Conservation (phyloP, 23 tunicate species). For the Botrylloides violaceus region DNA sequence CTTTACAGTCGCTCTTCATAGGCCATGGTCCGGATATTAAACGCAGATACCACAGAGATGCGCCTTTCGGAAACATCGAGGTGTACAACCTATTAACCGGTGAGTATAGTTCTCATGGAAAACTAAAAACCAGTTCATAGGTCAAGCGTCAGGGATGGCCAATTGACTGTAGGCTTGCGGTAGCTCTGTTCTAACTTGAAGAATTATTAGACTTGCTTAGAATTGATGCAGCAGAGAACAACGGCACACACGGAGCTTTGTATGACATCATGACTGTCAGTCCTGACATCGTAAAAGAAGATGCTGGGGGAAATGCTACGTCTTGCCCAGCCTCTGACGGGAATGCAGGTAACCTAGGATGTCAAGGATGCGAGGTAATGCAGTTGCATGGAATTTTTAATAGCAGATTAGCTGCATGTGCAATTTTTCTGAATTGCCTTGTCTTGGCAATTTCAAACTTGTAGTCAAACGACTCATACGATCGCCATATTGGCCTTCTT, state of each 20-base stretch:
- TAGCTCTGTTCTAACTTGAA: background rate
- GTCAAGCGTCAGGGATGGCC: too few relatives aligned
- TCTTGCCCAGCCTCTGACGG: conserved; percentile 15
- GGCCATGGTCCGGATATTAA: conserved; percentile 67
- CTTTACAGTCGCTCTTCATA: conserved; percentile 64
- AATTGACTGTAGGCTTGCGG: too few relatives aligned
- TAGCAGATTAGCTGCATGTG: too few relatives aligned
- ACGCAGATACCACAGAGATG: conserved; percentile 25
- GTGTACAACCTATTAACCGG: conserved; percentile 66
- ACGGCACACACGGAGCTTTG: conserved; percentile 61
- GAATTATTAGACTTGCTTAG: conserved; percentile 33
- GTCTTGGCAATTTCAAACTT: too few relatives aligned
- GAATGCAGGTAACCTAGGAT: conserved; percentile 13
- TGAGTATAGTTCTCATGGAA: too few relatives aligned
- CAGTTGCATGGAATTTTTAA: too few relatives aligned
- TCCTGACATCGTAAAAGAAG: background rate
- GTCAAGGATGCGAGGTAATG: conserved; percentile 24
- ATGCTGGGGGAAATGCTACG: background rate
- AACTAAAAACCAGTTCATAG: too few relatives aligned
- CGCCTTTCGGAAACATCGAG: conserved; percentile 59
- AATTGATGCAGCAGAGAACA: conserved; percentile 45
- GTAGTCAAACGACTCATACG: too few relatives aligned
- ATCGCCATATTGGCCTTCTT: too few relatives aligned
- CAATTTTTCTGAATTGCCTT: too few relatives aligned
- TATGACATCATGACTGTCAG: conserved; percentile 31